Evolutionary conservation across 2,113 vertebrate species (phyloP), one percentile per base, ranked within the genome.

Genomic region (Marmota flaviventris): DNA sequence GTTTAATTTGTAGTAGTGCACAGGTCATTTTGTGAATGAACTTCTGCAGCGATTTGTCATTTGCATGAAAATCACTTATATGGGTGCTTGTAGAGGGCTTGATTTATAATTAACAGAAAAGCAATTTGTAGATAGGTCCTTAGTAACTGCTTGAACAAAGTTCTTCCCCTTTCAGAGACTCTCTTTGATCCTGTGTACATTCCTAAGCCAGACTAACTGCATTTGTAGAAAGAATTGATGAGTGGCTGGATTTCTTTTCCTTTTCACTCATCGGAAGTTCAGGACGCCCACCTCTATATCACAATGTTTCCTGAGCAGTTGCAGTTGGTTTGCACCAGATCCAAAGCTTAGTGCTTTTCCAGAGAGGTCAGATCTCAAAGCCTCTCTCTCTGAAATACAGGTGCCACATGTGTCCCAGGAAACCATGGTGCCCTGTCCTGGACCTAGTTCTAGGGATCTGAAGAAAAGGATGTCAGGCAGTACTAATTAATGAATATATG

Each of bases 1-100:
- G 45, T 63, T 94, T 45, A 45, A 45, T 85, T 95, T 92, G 87
- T 89, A 85, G 89, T 88, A 82, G 61, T 34, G 39, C 67, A 73
- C 85, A 58, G 67, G 90, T 85, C 17, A 16, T 94, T 95, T 93
- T 96, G 94, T 96, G 95, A 97, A 97, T 96, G 94, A 93, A 88
- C 20, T 88, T 91, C 72, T 37, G 37, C 70, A 29, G 76, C 17
- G 42, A 97, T 83, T 93, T 78, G 85, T 63, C 85, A 95, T 91
- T 88, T 94, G 86, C 70, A 86, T 73, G 76, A 86, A 96, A 88
- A 86, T 90, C 67, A 70, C 84, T 94, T 96, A 96, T 84, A 96
- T 95, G 97, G 85, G 48, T 56, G 42, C 94, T 95, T 96, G 94
- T 95, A 92, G 85, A 90, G 92, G n/a, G 70, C 93, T 95, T 95